Base-by-base conservation (phyloP, 2,888 invertebrate species). In the Troglohyphantes excavatus region DNA sequence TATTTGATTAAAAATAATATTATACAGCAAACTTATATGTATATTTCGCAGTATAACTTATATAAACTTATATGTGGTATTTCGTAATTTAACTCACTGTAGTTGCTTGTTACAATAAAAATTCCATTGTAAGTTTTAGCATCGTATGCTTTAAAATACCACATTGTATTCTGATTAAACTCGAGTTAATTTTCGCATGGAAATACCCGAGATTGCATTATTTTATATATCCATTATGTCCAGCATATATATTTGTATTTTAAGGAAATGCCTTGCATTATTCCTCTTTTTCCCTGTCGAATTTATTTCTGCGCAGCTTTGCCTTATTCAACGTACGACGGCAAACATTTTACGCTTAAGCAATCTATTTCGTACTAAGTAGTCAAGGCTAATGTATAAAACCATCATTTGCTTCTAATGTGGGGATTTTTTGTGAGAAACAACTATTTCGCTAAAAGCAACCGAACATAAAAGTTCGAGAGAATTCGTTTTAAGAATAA, bases 301-400 rank as follows among this genome's bases (percentile, higher is more conserved):
- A 82, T 82, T 82, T 82, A 82, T 72, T 81, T 82, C 82, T 61
- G 23, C 68, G 76, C 59, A 85, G 43, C 67, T 39, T 78, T 78
- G 78, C 63, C 78, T 79, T 73, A 59, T 73, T 43, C 67, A 46
- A 33, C 19, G 67, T 67, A 21, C 67, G 59, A 53, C 78, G 67
- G 59, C 76, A 85, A 76, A 27, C 78, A 86, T 79, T 67, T 67
- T 53, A 59, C 61, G 43, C 67, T 87, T 78, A 87, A 65, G 81
- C 81, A 87, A 81, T 87, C 79, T 87, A 87, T 87, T 87, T 81
- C 39, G 87, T 46, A 79, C 87, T 81, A 87, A 87, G 87, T 81
- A 87, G 87, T 87, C 87, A 87, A 81, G 87, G 87, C 87, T 87
- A 87, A 87, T 87, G 87, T 87, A 87, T 87, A 87, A 87, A 87